A percentile compares a stretch with the other conserved stretches of the same genome.
Evolutionary conservation across 2,888 invertebrate genomes (phyloP).

Genomic region (Stenolophus ochropezus): DNA sequence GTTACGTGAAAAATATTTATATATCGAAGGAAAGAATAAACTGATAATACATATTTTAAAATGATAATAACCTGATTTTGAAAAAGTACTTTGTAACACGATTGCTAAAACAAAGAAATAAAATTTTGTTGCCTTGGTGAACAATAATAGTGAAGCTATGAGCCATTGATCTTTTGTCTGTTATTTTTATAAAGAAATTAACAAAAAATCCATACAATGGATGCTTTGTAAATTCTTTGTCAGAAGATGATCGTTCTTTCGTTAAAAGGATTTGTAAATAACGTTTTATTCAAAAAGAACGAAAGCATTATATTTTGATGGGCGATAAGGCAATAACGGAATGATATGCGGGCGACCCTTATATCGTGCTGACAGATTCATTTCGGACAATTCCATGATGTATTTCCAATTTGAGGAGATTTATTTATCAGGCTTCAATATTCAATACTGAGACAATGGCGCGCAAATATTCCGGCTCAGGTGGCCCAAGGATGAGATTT

Average conservation of each 20-base stretch:
- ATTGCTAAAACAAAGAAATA: too few species aligned
- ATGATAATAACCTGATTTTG: too few species aligned
- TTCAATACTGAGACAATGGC: not conserved
- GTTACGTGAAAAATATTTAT: too few species aligned
- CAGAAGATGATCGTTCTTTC: not conserved
- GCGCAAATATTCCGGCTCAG: not conserved
- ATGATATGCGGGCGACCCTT: slow-evolving; percentile 14
- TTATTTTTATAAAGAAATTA: not conserved
- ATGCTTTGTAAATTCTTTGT: not conserved
- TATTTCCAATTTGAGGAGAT: not conserved
- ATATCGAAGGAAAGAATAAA: too few species aligned
- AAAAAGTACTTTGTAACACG: too few species aligned
- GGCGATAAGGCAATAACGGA: not conserved
- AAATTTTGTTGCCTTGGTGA: too few species aligned
- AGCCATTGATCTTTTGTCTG: too few species aligned
- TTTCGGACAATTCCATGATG: not conserved
- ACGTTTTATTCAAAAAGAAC: not conserved
- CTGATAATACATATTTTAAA: too few species aligned
- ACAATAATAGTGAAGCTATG: too few species aligned
- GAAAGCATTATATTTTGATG: not conserved
- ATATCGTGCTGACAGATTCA: not conserved
- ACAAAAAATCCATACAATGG: not conserved
- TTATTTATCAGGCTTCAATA: not conserved
- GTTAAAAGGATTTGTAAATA: slow-evolving; percentile 4
- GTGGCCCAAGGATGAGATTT: not conserved